Evolutionary conservation across 2,797 vertebrate species (phyloP).

Genomic region (Limosa lapponica): DNA sequence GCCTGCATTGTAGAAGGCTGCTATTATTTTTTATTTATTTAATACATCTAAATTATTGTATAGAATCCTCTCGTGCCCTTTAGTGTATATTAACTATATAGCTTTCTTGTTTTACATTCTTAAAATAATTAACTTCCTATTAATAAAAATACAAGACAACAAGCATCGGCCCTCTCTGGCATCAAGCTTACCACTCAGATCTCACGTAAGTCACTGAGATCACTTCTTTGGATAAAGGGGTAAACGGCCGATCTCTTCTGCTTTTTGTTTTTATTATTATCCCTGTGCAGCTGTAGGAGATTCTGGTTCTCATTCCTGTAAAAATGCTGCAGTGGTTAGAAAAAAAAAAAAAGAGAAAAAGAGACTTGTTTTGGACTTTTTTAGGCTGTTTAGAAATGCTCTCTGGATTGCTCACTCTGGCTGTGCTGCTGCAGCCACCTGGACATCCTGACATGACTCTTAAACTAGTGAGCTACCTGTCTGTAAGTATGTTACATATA

Average conservation of each 20-base stretch:
- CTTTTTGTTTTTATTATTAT: background rate
- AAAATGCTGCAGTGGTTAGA: background rate
- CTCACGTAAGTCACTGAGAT: background rate
- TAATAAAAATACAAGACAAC: slow-evolving; percentile 10
- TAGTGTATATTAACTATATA: slow-evolving; percentile 37
- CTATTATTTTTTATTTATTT: slow-evolving; percentile 91
- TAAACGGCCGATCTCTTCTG: rapidly evolving
- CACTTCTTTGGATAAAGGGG: background rate
- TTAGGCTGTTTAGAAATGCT: background rate
- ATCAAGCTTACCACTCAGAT: background rate
- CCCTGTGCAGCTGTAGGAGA: background rate
- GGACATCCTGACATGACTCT: background rate
- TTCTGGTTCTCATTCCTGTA: background rate
- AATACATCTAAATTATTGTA: slow-evolving; percentile 81
- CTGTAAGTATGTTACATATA: background rate
- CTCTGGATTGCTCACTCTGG: background rate
- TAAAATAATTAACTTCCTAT: slow-evolving; percentile 48
- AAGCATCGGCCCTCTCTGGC: background rate
- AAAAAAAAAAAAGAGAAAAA: background rate
- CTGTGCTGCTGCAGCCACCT: background rate
- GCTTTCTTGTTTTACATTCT: background rate
- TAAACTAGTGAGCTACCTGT: background rate
- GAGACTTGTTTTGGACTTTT: background rate
- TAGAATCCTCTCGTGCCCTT: slow-evolving; percentile 26
- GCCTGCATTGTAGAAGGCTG: slow-evolving; percentile 95